Evolutionary conservation across 2,888 invertebrate species (phyloP), one percentile per base, ranked within the genome.

Genomic region (Catocala sponsa): DNA sequence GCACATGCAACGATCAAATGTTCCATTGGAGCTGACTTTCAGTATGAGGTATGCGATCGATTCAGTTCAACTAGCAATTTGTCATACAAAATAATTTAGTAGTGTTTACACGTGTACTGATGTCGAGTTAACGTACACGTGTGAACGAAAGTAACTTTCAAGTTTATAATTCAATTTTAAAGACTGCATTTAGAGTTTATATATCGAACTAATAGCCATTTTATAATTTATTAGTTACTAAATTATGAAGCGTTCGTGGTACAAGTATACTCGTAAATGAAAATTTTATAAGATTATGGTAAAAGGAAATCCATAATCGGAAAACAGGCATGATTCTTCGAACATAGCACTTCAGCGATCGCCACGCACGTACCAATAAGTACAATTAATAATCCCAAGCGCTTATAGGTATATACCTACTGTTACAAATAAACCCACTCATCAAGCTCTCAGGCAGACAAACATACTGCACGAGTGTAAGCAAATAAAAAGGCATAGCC

Each of bases 401-500:
- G 10, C 5, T 15, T 15, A 48, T 7, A 10, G 7, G 12, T 13
- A n/a, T 25, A 25, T 10, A 7, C n/a, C n/a, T n/a, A n/a, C 25
- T 43, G 42, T 42, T 33, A 46, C 33, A 42, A 53, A 53, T 13
- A 33, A 47, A 53, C 10, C 13, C 33, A 11, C 32, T 48, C 33
- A 32, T 48, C 48, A 48, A n/a, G 0, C 32, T 46, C 41, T 46
- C 13, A 25, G 25, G 32, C 41, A 11, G 13, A 47, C 33, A 7
- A 13, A 59, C 47, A 59, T 33, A 58, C 35, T 13, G 38, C 38
- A 13, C 32, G 15, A 44, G 44, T 38, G 46, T 48, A 11, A 12
- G 7, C 33, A 58, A 63, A 67, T 59, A 68, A 59, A 43, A 72
- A 10, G 47, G 5, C 63, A 7, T 11, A 33, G 13, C 43, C 15